Base-by-base conservation (phyloP, 1,140 invertebrate genomes). In the Mycetomoellerius zeteki region DNA sequence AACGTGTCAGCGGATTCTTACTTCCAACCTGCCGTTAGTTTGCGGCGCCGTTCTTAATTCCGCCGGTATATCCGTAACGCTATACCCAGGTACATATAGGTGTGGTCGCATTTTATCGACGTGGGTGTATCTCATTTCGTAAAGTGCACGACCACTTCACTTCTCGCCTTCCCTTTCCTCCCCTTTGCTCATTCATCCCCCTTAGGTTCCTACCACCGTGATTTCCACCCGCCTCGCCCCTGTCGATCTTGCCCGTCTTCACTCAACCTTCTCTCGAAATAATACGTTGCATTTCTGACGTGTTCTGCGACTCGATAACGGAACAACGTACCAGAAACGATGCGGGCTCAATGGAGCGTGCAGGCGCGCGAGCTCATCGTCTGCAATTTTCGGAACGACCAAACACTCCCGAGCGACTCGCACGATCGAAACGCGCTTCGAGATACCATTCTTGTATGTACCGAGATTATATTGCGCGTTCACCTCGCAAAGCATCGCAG, bases 111-210 rank as follows among this genome's bases (percentile, higher is more conserved):
- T 78, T 88, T 90, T 86, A 90, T 82, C 89, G 71, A 47, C 81
- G 80, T 82, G 71, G 86, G 75, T 89, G 89, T 90, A 90, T 88
- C 86, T 90, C 88, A 90, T 90, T 85, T 90, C 64, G 88, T 77
- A 90, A 90, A 90, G 89, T 90, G 86, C 89, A 47, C 43, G 62
- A 88, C 75, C 77, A 90, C 86, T 88, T 88, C 54, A 50, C 24
- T 37, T 47, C 16, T 77, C 69, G 1, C 12, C 56, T n/a, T 12
- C 3, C 21, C 8, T 16, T 27, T 12, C 3, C 21, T 14, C 3
- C 58, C 7, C 14, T 33, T 47, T 52, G 56, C 30, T 82, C 50
- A 86, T 82, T 52, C 64, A 72, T 73, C 30, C 47, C 52, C 19
- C 47, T 43, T 30, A 27, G 37, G 33, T 24, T 60, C 4, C 14